Evolutionary conservation across 2,113 vertebrate species (phyloP).

Genomic region (Pontoporia blainvillei): DNA sequence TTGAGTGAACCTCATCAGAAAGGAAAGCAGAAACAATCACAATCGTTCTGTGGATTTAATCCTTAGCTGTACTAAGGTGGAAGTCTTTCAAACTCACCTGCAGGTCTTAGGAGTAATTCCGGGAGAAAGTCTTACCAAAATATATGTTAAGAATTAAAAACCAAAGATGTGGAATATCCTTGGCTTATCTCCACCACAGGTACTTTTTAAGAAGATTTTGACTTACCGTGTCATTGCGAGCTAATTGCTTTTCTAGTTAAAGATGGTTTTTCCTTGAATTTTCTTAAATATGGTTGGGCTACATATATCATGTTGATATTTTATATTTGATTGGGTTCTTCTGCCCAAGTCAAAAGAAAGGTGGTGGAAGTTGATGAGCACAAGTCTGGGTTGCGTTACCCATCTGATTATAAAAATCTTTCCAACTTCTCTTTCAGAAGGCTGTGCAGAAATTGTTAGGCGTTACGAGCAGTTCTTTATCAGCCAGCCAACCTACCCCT

Average conservation of each 20-base stretch:
- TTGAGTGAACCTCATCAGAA: background rate
- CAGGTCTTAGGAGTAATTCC: background rate
- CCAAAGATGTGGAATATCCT: background rate
- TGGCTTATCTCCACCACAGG: background rate
- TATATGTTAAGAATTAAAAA: background rate
- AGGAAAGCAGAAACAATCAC: background rate
- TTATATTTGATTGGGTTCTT: background rate
- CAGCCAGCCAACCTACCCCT: background rate
- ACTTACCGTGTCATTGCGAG: background rate
- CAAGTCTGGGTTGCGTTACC: background rate
- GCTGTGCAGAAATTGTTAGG: background rate
- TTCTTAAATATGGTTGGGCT: background rate
- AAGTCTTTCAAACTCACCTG: background rate
- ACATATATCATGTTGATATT: background rate
- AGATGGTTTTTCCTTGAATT: background rate
- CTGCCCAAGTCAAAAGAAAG: background rate
- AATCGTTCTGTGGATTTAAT: background rate
- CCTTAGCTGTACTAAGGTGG: background rate
- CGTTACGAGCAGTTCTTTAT: background rate
- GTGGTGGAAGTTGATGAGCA: too few species aligned
- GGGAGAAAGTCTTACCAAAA: background rate
- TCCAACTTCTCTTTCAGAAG: background rate
- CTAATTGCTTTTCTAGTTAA: background rate
- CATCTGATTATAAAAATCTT: conserved; percentile 4
- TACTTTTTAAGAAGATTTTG: background rate